A percentile compares a stretch with the other conserved stretches of the same genome.
Evolutionary conservation across 2,797 vertebrate genomes (phyloP).

Genomic region (Gymnopithys bicolor): DNA sequence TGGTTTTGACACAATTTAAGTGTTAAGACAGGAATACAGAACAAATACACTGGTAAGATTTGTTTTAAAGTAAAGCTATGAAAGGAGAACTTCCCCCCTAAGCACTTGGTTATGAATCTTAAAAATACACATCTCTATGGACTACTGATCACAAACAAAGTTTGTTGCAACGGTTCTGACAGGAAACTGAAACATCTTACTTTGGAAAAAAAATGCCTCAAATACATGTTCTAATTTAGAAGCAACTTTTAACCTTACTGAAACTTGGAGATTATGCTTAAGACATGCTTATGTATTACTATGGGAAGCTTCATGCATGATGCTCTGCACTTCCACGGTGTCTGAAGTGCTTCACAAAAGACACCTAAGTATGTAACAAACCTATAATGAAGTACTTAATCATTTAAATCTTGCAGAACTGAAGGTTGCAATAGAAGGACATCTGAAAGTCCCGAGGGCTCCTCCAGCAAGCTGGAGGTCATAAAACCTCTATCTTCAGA

Average conservation of each 20-base stretch:
- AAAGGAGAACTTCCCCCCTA: background rate
- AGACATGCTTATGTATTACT: slow-evolving; percentile 54
- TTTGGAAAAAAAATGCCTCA: slow-evolving; percentile 10
- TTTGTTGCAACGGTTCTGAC: slow-evolving; percentile 49
- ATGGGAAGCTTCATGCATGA: slow-evolving; percentile 61
- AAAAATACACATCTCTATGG: slow-evolving; percentile 43
- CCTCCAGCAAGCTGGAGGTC: slow-evolving; percentile 24
- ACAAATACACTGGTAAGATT: slow-evolving; percentile 53
- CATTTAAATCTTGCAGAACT: slow-evolving; percentile 65
- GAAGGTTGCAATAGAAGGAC: slow-evolving; percentile 52
- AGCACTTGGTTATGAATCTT: slow-evolving; percentile 23
- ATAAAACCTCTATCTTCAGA: background rate
- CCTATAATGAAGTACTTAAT: slow-evolving; percentile 39
- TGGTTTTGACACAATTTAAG: slow-evolving; percentile 42
- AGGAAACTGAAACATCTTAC: slow-evolving; percentile 39
- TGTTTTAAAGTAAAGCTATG: slow-evolving; percentile 55
- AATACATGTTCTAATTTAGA: slow-evolving; percentile 55
- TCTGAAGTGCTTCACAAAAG: slow-evolving; percentile 42
- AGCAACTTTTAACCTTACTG: slow-evolving; percentile 58
- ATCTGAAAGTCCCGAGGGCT: background rate
- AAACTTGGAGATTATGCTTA: slow-evolving; percentile 44
- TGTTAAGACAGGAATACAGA: slow-evolving; percentile 56
- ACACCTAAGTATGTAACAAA: slow-evolving; percentile 46
- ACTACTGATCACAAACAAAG: slow-evolving; percentile 41
- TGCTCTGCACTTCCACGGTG: slow-evolving; percentile 38